Conservation (phyloP, 1,140 invertebrate genomes). For the Lethrus apterus region DNA sequence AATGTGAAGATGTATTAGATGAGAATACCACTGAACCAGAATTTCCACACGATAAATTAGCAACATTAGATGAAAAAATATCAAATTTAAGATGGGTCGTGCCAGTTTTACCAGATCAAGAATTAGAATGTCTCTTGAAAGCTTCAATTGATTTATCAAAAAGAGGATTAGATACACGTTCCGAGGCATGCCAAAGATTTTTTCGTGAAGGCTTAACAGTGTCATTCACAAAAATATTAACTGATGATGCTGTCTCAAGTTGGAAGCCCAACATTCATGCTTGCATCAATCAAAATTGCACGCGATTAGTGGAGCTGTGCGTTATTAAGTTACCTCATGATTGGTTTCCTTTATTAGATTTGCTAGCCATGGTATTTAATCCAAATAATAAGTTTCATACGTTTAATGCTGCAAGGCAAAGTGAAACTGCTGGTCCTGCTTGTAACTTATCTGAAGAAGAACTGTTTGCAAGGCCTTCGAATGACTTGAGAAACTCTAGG, state of each 20-base stretch:
- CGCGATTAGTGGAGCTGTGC: slow-evolving; percentile 85
- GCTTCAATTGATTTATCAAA: slow-evolving; percentile 80
- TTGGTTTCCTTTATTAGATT: slow-evolving; percentile 87
- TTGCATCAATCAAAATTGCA: slow-evolving; percentile 90
- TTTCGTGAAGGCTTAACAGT: slow-evolving; percentile 90
- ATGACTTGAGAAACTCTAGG: slow-evolving; percentile 66
- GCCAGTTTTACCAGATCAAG: slow-evolving; percentile 91
- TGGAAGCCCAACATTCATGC: slow-evolving; percentile 97
- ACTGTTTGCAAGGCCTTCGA: slow-evolving; percentile 72
- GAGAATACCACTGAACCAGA: slow-evolving; percentile 54
- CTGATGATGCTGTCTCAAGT: slow-evolving; percentile 95
- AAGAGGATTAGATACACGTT: slow-evolving; percentile 79
- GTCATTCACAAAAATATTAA: slow-evolving; percentile 95
- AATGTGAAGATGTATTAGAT: slow-evolving; percentile 42
- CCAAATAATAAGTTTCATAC: slow-evolving; percentile 68
- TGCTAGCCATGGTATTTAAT: slow-evolving; percentile 77
- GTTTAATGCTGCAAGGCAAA: slow-evolving; percentile 76
- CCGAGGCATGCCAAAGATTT: slow-evolving; percentile 89
- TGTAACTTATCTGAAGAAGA: slow-evolving; percentile 61
- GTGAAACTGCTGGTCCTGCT: slow-evolving; percentile 64
- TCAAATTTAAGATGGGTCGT: slow-evolving; percentile 92
- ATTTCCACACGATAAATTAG: slow-evolving; percentile 82
- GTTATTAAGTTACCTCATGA: slow-evolving; percentile 85
- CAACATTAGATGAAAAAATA: slow-evolving; percentile 90
- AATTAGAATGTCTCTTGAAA: slow-evolving; percentile 85